These are phyloP conservation scores for Lepidochrysops patricia DNA, from an alignment of 2,888 invertebrate species.

Conservation along the genomic window DNA sequence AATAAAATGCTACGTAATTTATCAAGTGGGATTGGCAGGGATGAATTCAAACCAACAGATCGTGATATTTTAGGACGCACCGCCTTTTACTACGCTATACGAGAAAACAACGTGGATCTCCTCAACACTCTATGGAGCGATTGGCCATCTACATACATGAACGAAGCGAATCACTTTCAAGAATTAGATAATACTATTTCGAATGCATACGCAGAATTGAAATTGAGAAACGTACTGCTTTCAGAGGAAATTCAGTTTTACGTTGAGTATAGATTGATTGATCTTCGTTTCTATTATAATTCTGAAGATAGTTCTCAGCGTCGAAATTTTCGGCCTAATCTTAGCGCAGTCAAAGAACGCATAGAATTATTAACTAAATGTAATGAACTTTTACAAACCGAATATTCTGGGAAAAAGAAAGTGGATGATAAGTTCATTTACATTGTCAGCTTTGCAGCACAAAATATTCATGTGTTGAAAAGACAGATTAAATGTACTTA, in stretches of 20 bases:
- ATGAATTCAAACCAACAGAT: background rate
- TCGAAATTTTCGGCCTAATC: background rate
- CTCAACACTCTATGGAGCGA: background rate
- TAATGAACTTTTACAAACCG: background rate
- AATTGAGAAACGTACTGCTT: background rate
- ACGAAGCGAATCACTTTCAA: background rate
- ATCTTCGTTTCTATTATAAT: background rate
- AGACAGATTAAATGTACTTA: conserved; percentile 3
- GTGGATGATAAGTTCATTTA: conserved; percentile 4
- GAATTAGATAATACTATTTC: background rate
- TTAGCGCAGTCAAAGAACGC: background rate
- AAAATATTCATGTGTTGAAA: conserved; percentile 5
- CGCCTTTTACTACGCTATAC: conserved; percentile 6
- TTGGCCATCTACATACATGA: background rate
- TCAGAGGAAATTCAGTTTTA: background rate
- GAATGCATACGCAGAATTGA: background rate
- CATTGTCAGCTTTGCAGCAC: background rate
- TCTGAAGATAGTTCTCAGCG: background rate
- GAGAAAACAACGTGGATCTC: background rate
- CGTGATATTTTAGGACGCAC: background rate
- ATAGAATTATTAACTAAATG: background rate
- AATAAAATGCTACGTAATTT: background rate
- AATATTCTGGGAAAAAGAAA: background rate
- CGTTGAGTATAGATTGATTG: background rate
- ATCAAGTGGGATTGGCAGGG: background rate